Percentiles rank a stretch among this genome's conserved stretches.
Conservation (phyloP, 1,140 invertebrate species). For the Macrosteles quadrilineatus region DNA sequence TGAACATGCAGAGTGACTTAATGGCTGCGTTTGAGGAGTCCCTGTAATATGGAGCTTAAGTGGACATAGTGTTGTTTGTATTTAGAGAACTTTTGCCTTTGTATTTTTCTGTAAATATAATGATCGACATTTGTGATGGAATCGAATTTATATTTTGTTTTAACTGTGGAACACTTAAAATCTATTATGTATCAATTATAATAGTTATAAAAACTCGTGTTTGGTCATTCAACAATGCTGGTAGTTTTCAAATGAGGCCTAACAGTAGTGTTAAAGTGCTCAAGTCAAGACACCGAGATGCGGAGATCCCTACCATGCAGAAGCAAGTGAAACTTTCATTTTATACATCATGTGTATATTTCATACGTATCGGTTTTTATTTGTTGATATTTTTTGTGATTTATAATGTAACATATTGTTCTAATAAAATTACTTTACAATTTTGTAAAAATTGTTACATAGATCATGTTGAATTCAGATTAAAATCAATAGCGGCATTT, state of each 20-base stretch:
- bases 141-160: conserved; percentile 31
- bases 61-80: background rate
- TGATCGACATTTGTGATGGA: conserved; percentile 28
- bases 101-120: conserved; percentile 19
- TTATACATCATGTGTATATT: too few species aligned
- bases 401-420: too few species aligned
- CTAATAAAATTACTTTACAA: too few species aligned
- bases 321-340: too few species aligned
- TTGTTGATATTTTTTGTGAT: too few species aligned
- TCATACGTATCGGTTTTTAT: too few species aligned
- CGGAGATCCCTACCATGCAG: background rate
- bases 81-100: conserved; percentile 13
- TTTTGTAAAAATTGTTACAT: too few species aligned
- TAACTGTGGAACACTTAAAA: background rate
- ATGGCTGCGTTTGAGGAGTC: conserved; percentile 97
- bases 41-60: conserved; percentile 50
- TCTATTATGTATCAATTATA: background rate
- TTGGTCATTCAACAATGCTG: background rate
- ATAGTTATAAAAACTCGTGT: background rate
- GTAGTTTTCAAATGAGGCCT: conserved; percentile 28
- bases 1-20: conserved; percentile 97
- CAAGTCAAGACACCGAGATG: background rate
- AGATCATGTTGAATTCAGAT: too few species aligned
- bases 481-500: too few species aligned
- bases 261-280: conserved; percentile 26